Percentiles rank a stretch among this genome's conserved stretches.
Conservation (phyloP, 2,888 invertebrate species). For the Adelognathus sp. region DNA sequence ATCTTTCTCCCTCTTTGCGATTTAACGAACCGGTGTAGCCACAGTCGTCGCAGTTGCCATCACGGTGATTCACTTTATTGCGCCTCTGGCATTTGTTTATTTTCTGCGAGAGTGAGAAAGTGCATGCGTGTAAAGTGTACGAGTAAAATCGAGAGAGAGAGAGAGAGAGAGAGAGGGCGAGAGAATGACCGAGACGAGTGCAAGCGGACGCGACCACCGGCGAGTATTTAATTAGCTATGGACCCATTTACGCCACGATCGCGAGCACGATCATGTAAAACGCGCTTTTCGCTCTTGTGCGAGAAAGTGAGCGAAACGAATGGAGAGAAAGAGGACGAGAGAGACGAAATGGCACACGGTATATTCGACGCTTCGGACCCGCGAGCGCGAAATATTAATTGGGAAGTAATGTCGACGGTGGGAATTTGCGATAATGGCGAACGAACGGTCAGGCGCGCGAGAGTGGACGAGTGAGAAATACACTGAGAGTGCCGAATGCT, state of each 20-base stretch:
- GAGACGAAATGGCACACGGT: constrained; percentile 10
- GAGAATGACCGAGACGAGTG: constrained; percentile 12
- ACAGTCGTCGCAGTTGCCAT: constrained; percentile 22
- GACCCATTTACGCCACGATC: constrained; percentile 51
- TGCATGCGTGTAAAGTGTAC: background rate
- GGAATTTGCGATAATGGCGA: constrained; percentile 72
- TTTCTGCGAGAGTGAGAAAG: constrained; percentile 26
- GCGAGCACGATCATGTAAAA: constrained; percentile 45
- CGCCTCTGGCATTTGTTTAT: constrained; percentile 37
- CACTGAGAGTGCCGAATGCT: constrained; percentile 4
- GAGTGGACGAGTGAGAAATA: constrained; percentile 31
- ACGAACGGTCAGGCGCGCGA: constrained; percentile 21
- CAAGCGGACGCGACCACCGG: constrained; percentile 36
- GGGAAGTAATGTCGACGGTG: constrained; percentile 72
- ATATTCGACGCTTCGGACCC: constrained; percentile 34
- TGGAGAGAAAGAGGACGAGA: constrained; percentile 24
- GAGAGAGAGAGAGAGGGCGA: background rate
- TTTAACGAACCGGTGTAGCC: constrained; percentile 35
- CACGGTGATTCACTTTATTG: constrained; percentile 43
- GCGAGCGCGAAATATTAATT: constrained; percentile 69
- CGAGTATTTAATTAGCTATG: constrained; percentile 50
- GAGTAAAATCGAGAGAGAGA: background rate
- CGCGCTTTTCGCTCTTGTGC: constrained; percentile 11
- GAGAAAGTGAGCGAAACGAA: constrained; percentile 18
- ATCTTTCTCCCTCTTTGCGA: constrained; percentile 19